phyloP scores from a whole-genome alignment of 1,140 invertebrate genomes.

The Brachionus angularis region DNA sequence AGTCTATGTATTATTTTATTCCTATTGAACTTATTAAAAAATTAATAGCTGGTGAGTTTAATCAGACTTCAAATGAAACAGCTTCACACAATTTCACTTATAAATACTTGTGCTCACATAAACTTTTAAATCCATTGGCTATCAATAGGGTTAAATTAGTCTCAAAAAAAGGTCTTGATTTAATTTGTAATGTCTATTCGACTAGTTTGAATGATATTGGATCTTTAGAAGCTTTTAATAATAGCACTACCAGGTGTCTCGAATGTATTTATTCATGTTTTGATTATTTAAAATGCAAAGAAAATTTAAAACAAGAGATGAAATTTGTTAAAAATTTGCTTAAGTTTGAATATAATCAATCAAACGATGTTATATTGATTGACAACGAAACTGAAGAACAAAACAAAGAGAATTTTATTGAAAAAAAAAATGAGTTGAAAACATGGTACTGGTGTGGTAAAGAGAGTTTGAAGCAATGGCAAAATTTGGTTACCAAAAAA shows the following conservation, averaged over 20 bases:
- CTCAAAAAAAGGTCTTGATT: neutral
- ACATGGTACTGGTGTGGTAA: slow-evolving; percentile 58
- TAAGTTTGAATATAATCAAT: neutral
- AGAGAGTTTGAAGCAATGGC: slow-evolving; percentile 57
- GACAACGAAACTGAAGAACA: neutral
- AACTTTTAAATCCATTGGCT: neutral
- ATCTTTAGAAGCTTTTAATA: slow-evolving; percentile 30
- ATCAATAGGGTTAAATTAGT: slow-evolving; percentile 9
- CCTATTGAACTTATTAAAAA: neutral
- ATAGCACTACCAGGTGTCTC: slow-evolving; percentile 5
- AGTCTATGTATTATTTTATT: slow-evolving; percentile 7
- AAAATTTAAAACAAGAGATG: slow-evolving; percentile 31
- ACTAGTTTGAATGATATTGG: neutral
- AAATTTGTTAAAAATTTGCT: neutral
- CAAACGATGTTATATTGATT: neutral
- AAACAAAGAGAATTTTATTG: slow-evolving; percentile 25
- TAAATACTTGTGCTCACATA: slow-evolving; percentile 11
- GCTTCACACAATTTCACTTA: neutral
- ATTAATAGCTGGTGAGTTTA: slow-evolving; percentile 2
- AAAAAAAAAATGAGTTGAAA: slow-evolving; percentile 41
- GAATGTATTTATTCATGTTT: neutral
- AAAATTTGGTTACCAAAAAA: slow-evolving; percentile 49
- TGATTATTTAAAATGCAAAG: slow-evolving; percentile 31
- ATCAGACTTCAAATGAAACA: neutral
- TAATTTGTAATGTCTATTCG: neutral